A percentile compares a stretch with the other conserved stretches of the same genome.
These are phyloP conservation scores for Sylvicola fuscatus DNA, from an alignment of 2,888 invertebrate genomes.

Conservation along the genomic window DNA sequence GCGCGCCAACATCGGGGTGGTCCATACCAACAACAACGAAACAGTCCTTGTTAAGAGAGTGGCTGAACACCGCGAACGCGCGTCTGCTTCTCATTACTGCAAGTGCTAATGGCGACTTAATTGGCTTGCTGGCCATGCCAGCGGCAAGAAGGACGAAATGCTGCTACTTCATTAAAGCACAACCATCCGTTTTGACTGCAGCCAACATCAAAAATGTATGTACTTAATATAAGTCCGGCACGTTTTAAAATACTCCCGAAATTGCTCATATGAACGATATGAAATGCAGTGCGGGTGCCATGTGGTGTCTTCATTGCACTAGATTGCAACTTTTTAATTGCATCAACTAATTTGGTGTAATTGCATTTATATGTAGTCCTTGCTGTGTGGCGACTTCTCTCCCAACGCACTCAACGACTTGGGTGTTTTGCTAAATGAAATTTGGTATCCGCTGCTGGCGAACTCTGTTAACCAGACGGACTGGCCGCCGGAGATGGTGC, in stretches of 20 bases:
- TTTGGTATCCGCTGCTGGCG: conserved; percentile 49
- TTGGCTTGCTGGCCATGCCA: conserved; percentile 26
- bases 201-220: conserved; percentile 19
- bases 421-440: conserved; percentile 44
- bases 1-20: neutral
- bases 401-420: conserved; percentile 49
- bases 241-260: too few relatives aligned
- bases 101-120: conserved; percentile 25
- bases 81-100: conserved; percentile 24
- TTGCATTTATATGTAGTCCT: conserved; percentile 15
- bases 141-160: conserved; percentile 21
- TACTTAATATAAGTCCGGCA: neutral
- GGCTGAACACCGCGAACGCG: conserved; percentile 19
- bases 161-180: conserved; percentile 32
- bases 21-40: too few relatives aligned
- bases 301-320: too few relatives aligned
- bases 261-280: too few relatives aligned
- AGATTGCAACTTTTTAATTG: too few relatives aligned
- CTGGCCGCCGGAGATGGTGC: conserved; percentile 52
- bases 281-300: too few relatives aligned
- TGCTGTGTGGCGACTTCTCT: conserved; percentile 51
- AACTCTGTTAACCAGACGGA: conserved; percentile 46
- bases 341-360: too few relatives aligned
- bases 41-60: conserved; percentile 12
- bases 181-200: conserved; percentile 20